Conservation (phyloP, 2,797 vertebrate species). For the Sebastes matsubarae region DNA sequence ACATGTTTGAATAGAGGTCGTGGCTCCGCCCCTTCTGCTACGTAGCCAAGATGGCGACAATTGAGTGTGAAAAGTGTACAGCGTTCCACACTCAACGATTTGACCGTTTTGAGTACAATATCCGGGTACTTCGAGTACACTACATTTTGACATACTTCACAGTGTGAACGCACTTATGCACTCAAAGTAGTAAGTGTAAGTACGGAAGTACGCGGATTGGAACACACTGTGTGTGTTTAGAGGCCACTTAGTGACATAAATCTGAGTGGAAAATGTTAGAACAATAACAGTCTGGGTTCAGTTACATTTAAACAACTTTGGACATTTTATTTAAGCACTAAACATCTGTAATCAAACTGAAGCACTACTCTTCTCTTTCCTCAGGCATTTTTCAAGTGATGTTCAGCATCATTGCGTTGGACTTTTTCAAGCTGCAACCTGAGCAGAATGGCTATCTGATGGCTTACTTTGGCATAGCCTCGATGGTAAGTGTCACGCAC, state of each 20-base stretch:
- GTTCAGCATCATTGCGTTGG: conserved; percentile 92
- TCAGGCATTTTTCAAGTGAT: conserved; percentile 93
- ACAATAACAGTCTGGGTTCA: neutral
- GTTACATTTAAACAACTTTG: neutral
- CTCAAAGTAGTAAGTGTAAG: too few species aligned
- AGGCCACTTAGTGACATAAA: neutral
- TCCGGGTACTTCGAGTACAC: too few species aligned
- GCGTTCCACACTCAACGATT: too few species aligned
- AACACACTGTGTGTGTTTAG: neutral
- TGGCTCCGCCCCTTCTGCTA: too few species aligned
- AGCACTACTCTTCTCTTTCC: neutral
- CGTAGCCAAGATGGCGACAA: too few species aligned
- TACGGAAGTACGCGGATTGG: too few species aligned
- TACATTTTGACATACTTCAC: too few species aligned
- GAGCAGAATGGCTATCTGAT: conserved; percentile 89
- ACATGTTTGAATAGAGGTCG: too few species aligned
- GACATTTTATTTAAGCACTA: neutral
- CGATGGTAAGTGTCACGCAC: conserved; percentile 85
- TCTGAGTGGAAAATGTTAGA: neutral
- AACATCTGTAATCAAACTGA: neutral
- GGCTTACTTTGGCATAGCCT: conserved; percentile 90
- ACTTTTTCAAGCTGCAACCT: conserved; percentile 90
- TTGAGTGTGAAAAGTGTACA: too few species aligned
- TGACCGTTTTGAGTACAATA: too few species aligned
- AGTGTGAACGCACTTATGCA: too few species aligned